Evolutionary conservation across 2,113 vertebrate species (phyloP), one percentile per base, ranked within the genome.

Genomic region (Columba janthina): DNA sequence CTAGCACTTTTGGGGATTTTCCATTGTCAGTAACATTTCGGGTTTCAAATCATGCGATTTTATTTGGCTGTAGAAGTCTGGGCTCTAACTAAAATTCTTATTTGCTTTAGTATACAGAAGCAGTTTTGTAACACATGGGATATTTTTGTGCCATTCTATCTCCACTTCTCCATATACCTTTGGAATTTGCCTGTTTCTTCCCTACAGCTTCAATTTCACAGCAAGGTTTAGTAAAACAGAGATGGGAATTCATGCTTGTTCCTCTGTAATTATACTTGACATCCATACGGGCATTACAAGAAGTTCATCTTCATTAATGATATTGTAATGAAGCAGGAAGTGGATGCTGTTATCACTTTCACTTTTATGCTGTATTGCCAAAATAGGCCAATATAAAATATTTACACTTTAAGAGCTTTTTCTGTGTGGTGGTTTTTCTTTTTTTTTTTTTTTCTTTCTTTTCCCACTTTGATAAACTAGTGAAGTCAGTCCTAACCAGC

Each of bases 321-420:
- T 93, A 53, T 17, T 71, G 58, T 91, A 94, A 96, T 87, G 81
- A 96, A 93, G 88, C 2, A 1, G 79, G 71, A 94, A 92, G 36
- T 51, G 64, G n/a, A 67, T 91, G 64, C 85, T 81, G 57, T 95
- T 89, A 92, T 82, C 69, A 56, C 56, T 92, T 91, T 31, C 25
- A 91, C 69, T 95, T 96, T 87, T 72, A 90, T 84, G 75, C 83
- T 90, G 36, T 48, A 62, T 88, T 92, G 75, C 65, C 77, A 95
- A 95, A 96, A 91, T 92, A 93, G 87, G 81, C 38, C 91, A 91
- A 65, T 88, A 84, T 94, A 58, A 94, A 95, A 81, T 85, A 96
- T 96, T 92, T 92, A 96, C 79, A 84, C 34, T 78, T 87, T 64
- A 85, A 72, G 58, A 85, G 80, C 69, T 79, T 91, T 76, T 72